Conservation (phyloP, 2,888 invertebrate genomes). For the Apomyelois bistriatella region DNA sequence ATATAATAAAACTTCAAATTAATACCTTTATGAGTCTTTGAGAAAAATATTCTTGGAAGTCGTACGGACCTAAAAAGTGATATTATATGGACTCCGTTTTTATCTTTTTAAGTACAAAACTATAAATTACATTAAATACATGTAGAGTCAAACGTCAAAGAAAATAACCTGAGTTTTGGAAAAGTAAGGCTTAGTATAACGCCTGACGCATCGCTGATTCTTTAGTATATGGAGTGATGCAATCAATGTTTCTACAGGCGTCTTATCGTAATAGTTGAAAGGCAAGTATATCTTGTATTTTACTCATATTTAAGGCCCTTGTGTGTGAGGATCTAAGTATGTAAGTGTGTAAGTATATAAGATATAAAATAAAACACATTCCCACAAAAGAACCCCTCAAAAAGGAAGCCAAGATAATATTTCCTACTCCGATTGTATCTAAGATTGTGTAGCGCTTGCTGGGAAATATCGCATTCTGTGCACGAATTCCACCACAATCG, state of each 20-base stretch:
- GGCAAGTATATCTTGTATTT: no score
- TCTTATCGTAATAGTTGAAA: neutral
- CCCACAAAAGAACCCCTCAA: slow-evolving; percentile 19
- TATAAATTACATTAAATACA: no score
- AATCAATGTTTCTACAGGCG: neutral
- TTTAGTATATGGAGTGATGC: neutral
- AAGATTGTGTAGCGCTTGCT: slow-evolving; percentile 60
- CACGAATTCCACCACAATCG: slow-evolving; percentile 80
- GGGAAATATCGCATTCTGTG: slow-evolving; percentile 78
- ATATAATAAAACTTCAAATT: no score
- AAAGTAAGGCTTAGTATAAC: neutral
- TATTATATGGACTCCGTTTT: no score
- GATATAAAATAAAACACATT: slow-evolving; percentile 23
- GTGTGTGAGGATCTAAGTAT: neutral
- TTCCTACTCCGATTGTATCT: slow-evolving; percentile 49
- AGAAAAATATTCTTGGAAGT: no score
- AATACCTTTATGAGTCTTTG: no score
- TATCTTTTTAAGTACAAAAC: no score
- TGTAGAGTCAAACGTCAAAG: no score
- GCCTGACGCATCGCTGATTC: neutral
- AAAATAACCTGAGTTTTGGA: no score
- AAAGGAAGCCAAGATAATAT: slow-evolving; percentile 34
- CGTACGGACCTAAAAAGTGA: no score
- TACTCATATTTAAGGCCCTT: neutral
- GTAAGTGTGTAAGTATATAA: neutral